Base-by-base conservation (phyloP, 2,797 vertebrate genomes). In the Gallirallus australis region DNA sequence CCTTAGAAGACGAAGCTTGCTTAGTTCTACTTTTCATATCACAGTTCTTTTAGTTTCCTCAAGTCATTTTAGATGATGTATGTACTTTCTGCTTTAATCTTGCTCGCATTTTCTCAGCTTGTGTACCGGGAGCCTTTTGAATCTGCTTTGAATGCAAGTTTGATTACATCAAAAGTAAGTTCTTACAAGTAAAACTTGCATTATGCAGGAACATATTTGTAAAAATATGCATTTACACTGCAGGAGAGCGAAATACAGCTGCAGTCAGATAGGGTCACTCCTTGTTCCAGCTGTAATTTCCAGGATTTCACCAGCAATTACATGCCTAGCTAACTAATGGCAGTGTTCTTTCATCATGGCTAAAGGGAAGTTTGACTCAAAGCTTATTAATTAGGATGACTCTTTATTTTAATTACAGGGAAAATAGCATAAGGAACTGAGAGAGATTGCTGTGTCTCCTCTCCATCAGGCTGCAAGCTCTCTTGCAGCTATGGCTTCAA, bases 81-180 rank as follows among this genome's bases (percentile, higher is more conserved):
- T 75, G 80, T 64, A 70, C 16, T 95, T 95, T 73, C 57, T 86
- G 53, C 71, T 89, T 85, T 89, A 87, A 75, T 59, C 50, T 64
- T 56, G 60, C 83, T 93, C 0, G 0, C 39, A 79, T 89, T 92
- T 96, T 81, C 72, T 56, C 69, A 42, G n/a, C 75, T 88, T 91
- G 64, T 37, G 63, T 75, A 33, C 64, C 68, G 25, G 13, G 4
- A 81, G 16, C 7, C 21, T 95, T n/a, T 25, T 70, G 35, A 68
- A 60, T 52, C 47, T 66, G 13, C 47, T 75, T 89, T 92, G 94
- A 93, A 93, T 96, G 10, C 70, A 86, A 66, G 57, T 94, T 95
- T 96, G 89, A 96, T 94, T 96, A 89, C 78, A 93, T 89, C 78
- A 77, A 64, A 88, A 92, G 60, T 69, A 89, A 91, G 83, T 86